phyloP scores from a whole-genome alignment of 1,140 invertebrate species.

The Cydia strobilella region DNA sequence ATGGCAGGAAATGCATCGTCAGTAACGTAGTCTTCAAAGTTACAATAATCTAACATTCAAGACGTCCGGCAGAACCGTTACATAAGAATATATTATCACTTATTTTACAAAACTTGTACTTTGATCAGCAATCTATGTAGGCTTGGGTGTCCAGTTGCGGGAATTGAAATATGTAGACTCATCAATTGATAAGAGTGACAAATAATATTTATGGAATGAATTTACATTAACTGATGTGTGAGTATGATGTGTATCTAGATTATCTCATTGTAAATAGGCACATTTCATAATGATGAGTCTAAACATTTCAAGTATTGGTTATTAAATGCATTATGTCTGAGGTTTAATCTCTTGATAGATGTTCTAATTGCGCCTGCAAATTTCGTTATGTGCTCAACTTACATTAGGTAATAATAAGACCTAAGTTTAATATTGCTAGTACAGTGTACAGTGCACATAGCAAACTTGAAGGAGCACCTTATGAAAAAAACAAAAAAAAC shows the following conservation, averaged over 20 bases:
- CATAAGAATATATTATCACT: constrained; percentile 27
- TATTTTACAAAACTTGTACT: constrained; percentile 30
- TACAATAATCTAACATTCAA: constrained; percentile 24
- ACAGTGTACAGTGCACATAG: neutral
- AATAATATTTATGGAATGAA: neutral
- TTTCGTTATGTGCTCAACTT: neutral
- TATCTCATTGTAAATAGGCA: neutral
- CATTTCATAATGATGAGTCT: constrained; percentile 4
- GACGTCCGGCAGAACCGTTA: constrained; percentile 21
- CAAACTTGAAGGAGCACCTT: neutral
- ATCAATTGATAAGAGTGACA: neutral
- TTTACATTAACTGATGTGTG: neutral
- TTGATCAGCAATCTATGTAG: constrained; percentile 24
- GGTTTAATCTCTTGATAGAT: constrained; percentile 4
- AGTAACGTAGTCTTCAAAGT: constrained; percentile 30
- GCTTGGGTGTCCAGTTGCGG: neutral
- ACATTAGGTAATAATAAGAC: constrained; percentile 4
- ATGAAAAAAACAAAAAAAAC: neutral
- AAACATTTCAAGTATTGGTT: neutral
- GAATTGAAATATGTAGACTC: neutral
- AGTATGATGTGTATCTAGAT: neutral
- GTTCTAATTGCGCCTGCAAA: neutral
- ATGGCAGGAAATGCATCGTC: constrained; percentile 32
- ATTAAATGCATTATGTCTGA: neutral
- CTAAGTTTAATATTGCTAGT: constrained; percentile 14